phyloP scores from a whole-genome alignment of 92 coral and sea anemone species.

The Parazoanthus swiftii region DNA sequence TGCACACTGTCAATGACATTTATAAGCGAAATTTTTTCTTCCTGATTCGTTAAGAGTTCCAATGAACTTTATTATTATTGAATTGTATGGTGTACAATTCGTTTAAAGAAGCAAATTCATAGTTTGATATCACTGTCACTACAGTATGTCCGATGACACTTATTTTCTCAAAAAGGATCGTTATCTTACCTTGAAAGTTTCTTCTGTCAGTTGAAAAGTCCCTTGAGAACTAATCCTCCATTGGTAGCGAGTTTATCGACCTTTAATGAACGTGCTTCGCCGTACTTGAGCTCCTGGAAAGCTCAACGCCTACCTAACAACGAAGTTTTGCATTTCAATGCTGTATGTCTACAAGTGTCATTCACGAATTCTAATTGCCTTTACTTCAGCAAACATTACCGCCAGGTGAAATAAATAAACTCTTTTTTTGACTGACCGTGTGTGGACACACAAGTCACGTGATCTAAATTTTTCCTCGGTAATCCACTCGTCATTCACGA shows the following conservation, averaged over 20 bases:
- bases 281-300: background rate
- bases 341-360: conserved; percentile 35
- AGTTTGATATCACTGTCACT: background rate
- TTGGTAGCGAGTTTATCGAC: background rate
- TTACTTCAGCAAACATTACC: conserved; percentile 45
- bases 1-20: background rate
- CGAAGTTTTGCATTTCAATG: conserved; percentile 66
- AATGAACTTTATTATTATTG: background rate
- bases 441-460: background rate
- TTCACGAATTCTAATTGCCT: conserved; percentile 47
- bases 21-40: background rate
- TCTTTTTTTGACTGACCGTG: conserved; percentile 5
- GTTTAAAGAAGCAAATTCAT: background rate
- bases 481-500: background rate
- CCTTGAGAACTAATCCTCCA: background rate
- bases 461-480: background rate
- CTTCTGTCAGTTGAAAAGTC: background rate
- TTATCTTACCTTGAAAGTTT: conserved; percentile 4
- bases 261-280: background rate
- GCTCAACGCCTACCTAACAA: conserved; percentile 27
- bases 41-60: background rate
- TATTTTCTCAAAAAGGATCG: background rate
- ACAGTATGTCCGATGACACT: background rate
- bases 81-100: background rate
- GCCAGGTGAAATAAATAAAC: conserved; percentile 33